Percentiles rank a stretch among this genome's conserved stretches.
Conservation (phyloP, 2,888 invertebrate species). For the Cerastoderma edule region DNA sequence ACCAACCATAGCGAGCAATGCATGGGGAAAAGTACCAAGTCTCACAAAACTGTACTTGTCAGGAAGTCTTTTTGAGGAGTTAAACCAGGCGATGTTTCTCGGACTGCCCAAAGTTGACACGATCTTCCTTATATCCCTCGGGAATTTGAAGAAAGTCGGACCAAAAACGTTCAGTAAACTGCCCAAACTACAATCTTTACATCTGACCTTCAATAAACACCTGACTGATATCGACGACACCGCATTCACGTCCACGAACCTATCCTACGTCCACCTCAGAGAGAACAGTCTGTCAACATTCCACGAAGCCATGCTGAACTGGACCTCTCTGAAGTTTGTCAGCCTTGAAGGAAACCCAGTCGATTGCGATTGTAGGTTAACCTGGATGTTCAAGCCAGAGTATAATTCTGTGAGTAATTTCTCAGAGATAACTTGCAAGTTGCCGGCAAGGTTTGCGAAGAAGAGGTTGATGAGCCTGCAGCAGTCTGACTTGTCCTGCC, state of each 20-base stretch:
- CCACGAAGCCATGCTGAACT: constrained; percentile 34
- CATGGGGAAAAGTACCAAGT: constrained; percentile 33
- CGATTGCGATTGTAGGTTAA: constrained; percentile 44
- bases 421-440: constrained; percentile 25
- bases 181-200: constrained; percentile 7
- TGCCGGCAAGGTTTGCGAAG: constrained; percentile 21
- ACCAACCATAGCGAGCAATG: background rate
- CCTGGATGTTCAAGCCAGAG: constrained; percentile 40
- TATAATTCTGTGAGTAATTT: constrained; percentile 35
- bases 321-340: constrained; percentile 28
- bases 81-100: constrained; percentile 38
- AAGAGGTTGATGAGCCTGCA: background rate
- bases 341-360: constrained; percentile 30
- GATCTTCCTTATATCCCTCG: constrained; percentile 29
- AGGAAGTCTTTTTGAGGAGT: constrained; percentile 21
- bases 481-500: constrained; percentile 20
- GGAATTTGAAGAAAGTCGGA: constrained; percentile 31
- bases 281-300: constrained; percentile 30
- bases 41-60: constrained; percentile 23
- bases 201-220: constrained; percentile 28
- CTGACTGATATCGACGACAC: constrained; percentile 30
- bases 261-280: constrained; percentile 22
- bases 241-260: constrained; percentile 32
- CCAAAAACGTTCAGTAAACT: constrained; percentile 39
- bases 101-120: constrained; percentile 27